Evolutionary conservation across 2,113 vertebrate genomes (phyloP).

Genomic region (Catagonus wagneri): DNA sequence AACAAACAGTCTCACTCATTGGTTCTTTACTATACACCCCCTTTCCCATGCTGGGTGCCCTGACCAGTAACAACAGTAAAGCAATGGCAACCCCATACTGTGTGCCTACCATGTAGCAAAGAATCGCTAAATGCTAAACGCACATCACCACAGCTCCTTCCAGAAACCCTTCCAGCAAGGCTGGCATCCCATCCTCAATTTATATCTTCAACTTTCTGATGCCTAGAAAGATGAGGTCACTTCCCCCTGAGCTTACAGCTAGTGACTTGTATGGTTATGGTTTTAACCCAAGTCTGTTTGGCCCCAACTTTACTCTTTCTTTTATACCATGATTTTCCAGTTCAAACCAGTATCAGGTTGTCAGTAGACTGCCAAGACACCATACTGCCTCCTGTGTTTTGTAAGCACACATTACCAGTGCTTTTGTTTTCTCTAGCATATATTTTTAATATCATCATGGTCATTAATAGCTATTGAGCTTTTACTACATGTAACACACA

Average conservation of each 20-base stretch:
- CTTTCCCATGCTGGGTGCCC: neutral
- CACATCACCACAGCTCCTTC: neutral
- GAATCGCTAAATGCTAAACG: neutral
- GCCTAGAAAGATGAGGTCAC: neutral
- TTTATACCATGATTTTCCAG: neutral
- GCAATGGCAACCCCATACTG: neutral
- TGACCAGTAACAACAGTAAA: neutral
- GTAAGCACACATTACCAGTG: neutral
- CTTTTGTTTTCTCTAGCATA: neutral
- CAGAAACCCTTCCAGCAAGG: neutral
- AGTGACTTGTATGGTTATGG: neutral
- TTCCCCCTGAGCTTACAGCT: neutral
- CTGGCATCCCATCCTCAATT: neutral
- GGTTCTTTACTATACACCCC: neutral
- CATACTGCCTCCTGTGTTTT: neutral
- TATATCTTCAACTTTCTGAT: neutral
- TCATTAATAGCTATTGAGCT: neutral
- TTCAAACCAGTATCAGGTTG: neutral
- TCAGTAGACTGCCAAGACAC: neutral
- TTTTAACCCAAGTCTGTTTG: neutral
- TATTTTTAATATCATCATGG: neutral
- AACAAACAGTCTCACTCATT: neutral
- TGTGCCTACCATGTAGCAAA: neutral
- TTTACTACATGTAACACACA: neutral
- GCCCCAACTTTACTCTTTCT: neutral